Evolutionary conservation across 2,797 vertebrate species (phyloP), one percentile per base, ranked within the genome.

Genomic region (Microcaecilia unicolor): DNA sequence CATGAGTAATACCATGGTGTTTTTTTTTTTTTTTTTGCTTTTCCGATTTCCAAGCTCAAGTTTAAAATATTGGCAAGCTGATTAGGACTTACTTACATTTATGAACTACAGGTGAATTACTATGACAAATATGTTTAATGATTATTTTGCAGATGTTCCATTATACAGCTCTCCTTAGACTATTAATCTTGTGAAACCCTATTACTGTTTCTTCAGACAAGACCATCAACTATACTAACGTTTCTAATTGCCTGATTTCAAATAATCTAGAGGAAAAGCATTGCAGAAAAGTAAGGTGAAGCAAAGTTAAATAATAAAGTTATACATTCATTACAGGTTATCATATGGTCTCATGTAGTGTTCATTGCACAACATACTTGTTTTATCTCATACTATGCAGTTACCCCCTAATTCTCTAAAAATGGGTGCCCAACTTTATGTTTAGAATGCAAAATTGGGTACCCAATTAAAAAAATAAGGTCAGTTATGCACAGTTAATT

Each of bases 61-160:
- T 45, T 33, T 13, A 29, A 47, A 40, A 14, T 22, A 33, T 37
- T 48, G 55, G 15, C 24, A 40, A 15, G 23, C 33, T 58, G 34
- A 16, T 27, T 14, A 60, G 36, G 38, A 44, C 26, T 51, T 22
- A 44, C 26, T 51, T 22, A 2, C 4, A 30, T 41, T 31, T 9
- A 58, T 16, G 15, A 45, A 6, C 7, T 25, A 25, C 34, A 58
- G 59, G 58, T 44, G 51, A 55, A 62, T 60, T 50, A 51, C 8
- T 26, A 37, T 49, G 60, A 67, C 39, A 61, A 61, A 64, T 61
- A 40, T 21, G 10, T 42, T 48, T 65, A 70, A 51, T 39, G 48
- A 48, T 31, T 52, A 49, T 61, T 57, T 47, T 58, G 37, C 47
- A 65, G 55, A 52, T 65, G 49, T 48, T 52, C 32, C 34, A 49